phyloP scores from a whole-genome alignment of 1,140 invertebrate species.

The Hylaeus volcanicus region DNA sequence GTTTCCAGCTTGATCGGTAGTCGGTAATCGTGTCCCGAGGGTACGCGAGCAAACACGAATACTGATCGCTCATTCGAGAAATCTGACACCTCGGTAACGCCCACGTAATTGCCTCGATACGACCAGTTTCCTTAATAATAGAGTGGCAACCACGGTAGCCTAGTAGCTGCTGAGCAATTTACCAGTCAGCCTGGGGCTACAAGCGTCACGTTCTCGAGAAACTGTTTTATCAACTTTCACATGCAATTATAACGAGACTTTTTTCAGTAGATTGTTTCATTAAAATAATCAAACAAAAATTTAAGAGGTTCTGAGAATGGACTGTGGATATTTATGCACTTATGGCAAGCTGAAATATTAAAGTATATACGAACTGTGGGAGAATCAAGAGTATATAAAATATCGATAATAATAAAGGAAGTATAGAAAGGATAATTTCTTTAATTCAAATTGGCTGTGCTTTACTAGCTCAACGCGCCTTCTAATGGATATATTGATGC shows the following conservation, averaged over 20 bases:
- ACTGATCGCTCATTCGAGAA: conserved; percentile 49
- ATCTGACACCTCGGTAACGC: conserved; percentile 53
- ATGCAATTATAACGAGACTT: not conserved
- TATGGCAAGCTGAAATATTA: too few relatives aligned
- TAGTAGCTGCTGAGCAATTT: conserved; percentile 38
- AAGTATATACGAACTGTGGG: too few relatives aligned
- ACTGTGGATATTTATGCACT: too few relatives aligned
- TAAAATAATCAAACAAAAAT: not conserved
- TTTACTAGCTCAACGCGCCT: too few relatives aligned
- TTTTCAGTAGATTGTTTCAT: conserved; percentile 8
- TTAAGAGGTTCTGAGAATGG: too few relatives aligned
- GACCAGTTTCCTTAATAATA: conserved; percentile 57
- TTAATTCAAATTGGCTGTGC: too few relatives aligned
- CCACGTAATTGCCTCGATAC: conserved; percentile 58
- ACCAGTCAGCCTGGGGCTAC: conserved; percentile 35
- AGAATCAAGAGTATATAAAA: too few relatives aligned
- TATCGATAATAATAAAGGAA: too few relatives aligned
- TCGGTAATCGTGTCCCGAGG: conserved; percentile 34
- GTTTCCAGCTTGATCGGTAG: conserved; percentile 28
- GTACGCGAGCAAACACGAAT: conserved; percentile 3
- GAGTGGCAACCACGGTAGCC: conserved; percentile 51
- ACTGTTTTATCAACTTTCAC: conserved; percentile 19
- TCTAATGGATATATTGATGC: too few relatives aligned
- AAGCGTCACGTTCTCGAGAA: not conserved
- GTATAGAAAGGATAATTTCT: too few relatives aligned